Evolutionary conservation across 1,140 invertebrate genomes (phyloP).

Genomic region (Zophobas atratus): DNA sequence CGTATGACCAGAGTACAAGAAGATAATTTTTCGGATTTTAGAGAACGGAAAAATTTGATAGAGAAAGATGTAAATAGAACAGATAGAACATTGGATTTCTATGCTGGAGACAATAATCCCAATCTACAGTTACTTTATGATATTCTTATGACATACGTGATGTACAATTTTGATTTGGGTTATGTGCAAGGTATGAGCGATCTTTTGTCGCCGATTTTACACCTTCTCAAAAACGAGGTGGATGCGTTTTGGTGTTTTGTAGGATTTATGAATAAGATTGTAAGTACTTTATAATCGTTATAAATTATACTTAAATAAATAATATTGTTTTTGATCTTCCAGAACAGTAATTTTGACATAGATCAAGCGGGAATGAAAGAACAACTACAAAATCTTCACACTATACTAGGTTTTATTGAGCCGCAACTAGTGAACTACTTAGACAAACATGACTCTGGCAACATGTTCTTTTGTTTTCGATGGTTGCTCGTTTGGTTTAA

Average conservation of each 20-base stretch:
- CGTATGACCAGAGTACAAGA: conserved; percentile 92
- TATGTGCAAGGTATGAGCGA: conserved; percentile 99
- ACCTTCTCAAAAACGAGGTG: conserved; percentile 92
- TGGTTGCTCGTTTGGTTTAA: conserved; percentile 91
- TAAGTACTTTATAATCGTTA: conserved; percentile 69
- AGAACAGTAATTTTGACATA: conserved; percentile 97
- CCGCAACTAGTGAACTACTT: conserved; percentile 90
- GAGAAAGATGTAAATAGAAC: conserved; percentile 99
- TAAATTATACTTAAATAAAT: conserved; percentile 16
- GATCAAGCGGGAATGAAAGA: conserved; percentile 98
- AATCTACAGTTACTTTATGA: conserved; percentile 90
- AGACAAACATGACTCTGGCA: conserved; percentile 92
- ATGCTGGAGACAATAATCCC: conserved; percentile 91
- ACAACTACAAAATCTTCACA: conserved; percentile 89
- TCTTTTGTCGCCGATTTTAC: conserved; percentile 92
- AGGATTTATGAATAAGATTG: conserved; percentile 97
- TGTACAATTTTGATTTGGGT: conserved; percentile 99
- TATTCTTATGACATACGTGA: conserved; percentile 99
- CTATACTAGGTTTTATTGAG: conserved; percentile 85
- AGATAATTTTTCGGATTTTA: conserved; percentile 88
- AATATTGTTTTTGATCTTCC: conserved; percentile 52
- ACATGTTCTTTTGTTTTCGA: conserved; percentile 99
- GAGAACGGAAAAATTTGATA: conserved; percentile 94
- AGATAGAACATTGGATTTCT: conserved; percentile 93
- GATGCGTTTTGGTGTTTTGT: conserved; percentile 99